Base-by-base conservation (phyloP, 2,797 vertebrate genomes). In the Ptychadena robeensis region DNA sequence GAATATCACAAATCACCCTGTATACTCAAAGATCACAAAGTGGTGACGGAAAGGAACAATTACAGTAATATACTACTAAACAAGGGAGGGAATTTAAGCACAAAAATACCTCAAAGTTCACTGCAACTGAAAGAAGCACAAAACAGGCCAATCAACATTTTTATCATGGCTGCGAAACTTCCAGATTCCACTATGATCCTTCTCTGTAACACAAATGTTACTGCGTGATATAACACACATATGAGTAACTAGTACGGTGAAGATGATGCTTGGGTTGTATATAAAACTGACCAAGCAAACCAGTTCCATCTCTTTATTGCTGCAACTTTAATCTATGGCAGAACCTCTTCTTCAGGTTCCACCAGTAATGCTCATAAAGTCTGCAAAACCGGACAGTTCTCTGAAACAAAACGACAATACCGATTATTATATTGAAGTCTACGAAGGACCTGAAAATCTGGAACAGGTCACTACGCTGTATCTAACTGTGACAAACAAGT, bases 121-220 rank as follows among this genome's bases (percentile, higher is more conserved):
- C 77, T 80, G 78, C 71, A 85, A 65, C 18, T 9, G 34, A 25
- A 8, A 80, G 27, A 10, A 83, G 63, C 18, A 85, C 27, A 80
- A 34, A 85, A 85, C 82, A 76, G 71, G 82, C 65, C 71, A 31
- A 31, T 75, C 82, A 65, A 85, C 82, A 85, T 85, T 85, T 80
- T 69, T 64, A 64, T 34, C 70, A 63, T 35, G 76, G 44, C 77
- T 84, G 44, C 64, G 70, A 70, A 70, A 57, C 65, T 76, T 76
- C 78, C 57, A 59, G 61, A 85, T 64, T 69, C 65, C 31, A 35
- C 10, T 68, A n/a, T 6, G 31, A 9, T 9, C 37, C 48, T 37
- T 1, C 18, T 64, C 18, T 30, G 57, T 65, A 66, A 59, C 12
- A 40, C 28, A 68, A 73, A 70, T 48, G 59, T 67, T 79, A 67